Evolutionary conservation across 1,140 invertebrate genomes (phyloP).

Genomic region (Campoletis sonorensis): DNA sequence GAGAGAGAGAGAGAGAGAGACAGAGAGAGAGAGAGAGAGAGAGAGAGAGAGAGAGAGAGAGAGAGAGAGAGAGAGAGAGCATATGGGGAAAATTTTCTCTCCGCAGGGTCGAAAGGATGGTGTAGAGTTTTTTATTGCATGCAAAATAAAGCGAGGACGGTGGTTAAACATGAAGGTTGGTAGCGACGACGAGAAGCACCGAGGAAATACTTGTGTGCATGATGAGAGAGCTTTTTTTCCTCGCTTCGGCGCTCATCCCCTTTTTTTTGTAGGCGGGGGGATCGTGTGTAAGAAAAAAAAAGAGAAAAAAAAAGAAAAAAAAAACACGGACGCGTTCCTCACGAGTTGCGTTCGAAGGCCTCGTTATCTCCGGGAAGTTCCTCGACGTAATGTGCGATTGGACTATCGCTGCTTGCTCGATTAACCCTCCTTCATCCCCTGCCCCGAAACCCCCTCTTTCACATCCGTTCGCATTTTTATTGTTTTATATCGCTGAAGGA

Average conservation of each 20-base stretch:
- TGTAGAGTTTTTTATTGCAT: not conserved
- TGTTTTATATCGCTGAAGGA: not conserved
- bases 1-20: too few relatives aligned
- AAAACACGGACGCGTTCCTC: not conserved
- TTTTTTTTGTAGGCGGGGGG: not conserved
- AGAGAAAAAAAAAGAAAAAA: not conserved
- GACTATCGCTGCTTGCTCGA: slow-evolving; percentile 5
- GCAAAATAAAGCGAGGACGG: too few relatives aligned
- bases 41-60: too few relatives aligned
- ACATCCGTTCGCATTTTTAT: not conserved
- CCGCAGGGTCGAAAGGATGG: not conserved
- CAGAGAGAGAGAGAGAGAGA: too few relatives aligned
- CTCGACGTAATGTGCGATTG: not conserved
- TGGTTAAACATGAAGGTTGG: too few relatives aligned
- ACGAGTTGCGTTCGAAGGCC: slow-evolving; percentile 1
- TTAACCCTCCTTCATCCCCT: slow-evolving; percentile 1
- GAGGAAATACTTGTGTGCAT: not conserved
- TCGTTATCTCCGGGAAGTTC: slow-evolving; percentile 2
- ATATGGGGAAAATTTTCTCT: not conserved
- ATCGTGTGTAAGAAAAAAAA: not conserved
- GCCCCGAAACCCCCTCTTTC: not conserved
- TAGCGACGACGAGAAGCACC: not conserved
- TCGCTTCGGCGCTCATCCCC: not conserved
- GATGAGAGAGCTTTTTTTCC: slow-evolving; percentile 2
- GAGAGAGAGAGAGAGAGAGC: too few relatives aligned